phyloP scores from a whole-genome alignment of 2,113 vertebrate genomes.

The Nibea coibor region DNA sequence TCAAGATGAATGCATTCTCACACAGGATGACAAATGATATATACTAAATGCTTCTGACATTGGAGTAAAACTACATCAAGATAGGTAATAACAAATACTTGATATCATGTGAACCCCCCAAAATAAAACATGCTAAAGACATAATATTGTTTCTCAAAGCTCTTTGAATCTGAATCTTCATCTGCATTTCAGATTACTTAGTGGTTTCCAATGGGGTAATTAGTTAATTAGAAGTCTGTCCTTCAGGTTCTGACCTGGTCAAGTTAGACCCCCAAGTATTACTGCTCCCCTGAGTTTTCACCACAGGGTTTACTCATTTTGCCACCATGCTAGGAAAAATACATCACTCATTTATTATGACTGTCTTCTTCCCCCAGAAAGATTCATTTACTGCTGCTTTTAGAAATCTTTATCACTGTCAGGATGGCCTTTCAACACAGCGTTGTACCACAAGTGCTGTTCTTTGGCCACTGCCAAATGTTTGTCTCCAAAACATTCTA shows the following conservation, averaged over 20 bases:
- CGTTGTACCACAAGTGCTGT: slow-evolving; percentile 34
- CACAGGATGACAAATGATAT: neutral
- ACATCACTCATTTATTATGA: slow-evolving; percentile 20
- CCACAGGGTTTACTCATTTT: neutral
- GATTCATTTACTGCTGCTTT: slow-evolving; percentile 43
- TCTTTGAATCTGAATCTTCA: no score
- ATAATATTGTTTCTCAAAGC: no score
- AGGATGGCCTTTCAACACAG: slow-evolving; percentile 59
- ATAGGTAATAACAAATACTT: no score
- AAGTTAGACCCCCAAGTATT: neutral
- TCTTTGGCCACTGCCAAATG: slow-evolving; percentile 37
- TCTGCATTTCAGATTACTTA: no score
- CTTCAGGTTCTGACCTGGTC: neutral
- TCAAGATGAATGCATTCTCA: neutral
- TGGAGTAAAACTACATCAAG: no score
- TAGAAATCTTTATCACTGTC: slow-evolving; percentile 63
- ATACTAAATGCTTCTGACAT: no score
- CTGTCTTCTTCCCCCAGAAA: slow-evolving; percentile 2
- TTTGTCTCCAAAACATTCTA: slow-evolving; percentile 44
- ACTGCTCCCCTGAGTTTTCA: neutral
- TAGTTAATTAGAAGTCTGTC: neutral
- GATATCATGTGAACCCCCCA: no score
- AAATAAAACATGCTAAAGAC: no score
- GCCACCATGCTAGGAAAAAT: neutral
- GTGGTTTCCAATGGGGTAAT: neutral